phyloP scores from a whole-genome alignment of 2,888 invertebrate species.

The Cetonia aurata region DNA sequence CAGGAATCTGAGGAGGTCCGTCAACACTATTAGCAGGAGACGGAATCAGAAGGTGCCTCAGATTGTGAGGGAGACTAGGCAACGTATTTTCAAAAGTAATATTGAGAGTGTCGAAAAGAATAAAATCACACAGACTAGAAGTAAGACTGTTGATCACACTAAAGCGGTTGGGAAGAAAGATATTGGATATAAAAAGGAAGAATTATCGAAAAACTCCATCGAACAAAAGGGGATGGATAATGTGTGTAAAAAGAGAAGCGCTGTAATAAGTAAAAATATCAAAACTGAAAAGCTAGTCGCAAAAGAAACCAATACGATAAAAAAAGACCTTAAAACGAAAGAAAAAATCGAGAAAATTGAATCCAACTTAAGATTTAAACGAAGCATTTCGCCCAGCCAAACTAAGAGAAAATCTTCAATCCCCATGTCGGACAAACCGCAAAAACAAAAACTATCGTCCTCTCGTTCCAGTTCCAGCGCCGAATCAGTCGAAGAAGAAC shows the following conservation, averaged over 20 bases:
- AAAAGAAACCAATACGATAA: conserved; percentile 7
- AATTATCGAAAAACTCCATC: conserved; percentile 32
- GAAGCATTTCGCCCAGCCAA: not conserved
- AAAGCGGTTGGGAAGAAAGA: conserved; percentile 19
- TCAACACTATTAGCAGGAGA: conserved; percentile 27
- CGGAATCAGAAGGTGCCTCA: conserved; percentile 23
- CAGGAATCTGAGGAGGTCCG: conserved; percentile 31
- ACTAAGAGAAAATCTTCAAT: not conserved
- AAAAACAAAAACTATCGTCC: not conserved
- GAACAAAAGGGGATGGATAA: conserved; percentile 31
- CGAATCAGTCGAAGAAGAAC: conserved; percentile 20
- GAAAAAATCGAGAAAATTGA: conserved; percentile 4
- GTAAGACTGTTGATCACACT: not conserved
- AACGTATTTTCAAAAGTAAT: conserved; percentile 7
- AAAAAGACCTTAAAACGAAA: conserved; percentile 6
- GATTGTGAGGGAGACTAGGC: conserved; percentile 24
- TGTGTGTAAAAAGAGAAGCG: conserved; percentile 23
- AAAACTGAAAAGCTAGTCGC: not conserved
- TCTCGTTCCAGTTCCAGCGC: not conserved
- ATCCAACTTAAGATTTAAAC: not conserved
- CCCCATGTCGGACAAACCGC: not conserved
- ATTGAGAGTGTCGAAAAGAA: conserved; percentile 9
- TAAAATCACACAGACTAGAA: conserved; percentile 22
- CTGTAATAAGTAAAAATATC: conserved; percentile 17
- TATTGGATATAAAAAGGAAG: conserved; percentile 47